Percentiles rank a stretch among this genome's conserved stretches.
These are phyloP conservation scores for Acanthaster planci DNA, from an alignment of 35 echinoderm and acorn worm genomes.

Conservation along the genomic window DNA sequence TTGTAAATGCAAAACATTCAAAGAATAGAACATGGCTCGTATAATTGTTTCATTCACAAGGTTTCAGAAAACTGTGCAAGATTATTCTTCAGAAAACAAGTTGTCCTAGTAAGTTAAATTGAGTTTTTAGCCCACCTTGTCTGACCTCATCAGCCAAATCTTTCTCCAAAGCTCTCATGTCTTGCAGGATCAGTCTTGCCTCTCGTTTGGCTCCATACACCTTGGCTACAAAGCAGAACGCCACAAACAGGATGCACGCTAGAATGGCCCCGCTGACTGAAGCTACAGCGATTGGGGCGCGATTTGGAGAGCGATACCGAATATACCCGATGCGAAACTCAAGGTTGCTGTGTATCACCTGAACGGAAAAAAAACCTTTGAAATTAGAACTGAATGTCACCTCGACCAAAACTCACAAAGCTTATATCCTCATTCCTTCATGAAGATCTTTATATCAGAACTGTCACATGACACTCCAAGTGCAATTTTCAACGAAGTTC, in stretches of 20 bases:
- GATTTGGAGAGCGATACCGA: background rate
- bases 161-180: constrained; percentile 26
- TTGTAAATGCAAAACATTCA: too few species aligned
- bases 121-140: background rate
- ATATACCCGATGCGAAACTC: background rate
- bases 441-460: too few species aligned
- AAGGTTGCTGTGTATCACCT: constrained; percentile 28
- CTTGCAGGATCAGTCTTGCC: constrained; percentile 2
- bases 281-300: background rate
- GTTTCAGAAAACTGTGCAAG: too few species aligned
- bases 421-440: too few species aligned
- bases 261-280: constrained; percentile 7
- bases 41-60: too few species aligned
- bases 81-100: too few species aligned
- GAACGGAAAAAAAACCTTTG: background rate
- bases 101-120: too few species aligned
- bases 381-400: too few species aligned
- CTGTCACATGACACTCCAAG: too few species aligned
- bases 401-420: too few species aligned
- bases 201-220: constrained; percentile 17
- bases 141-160: constrained; percentile 35
- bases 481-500: too few species aligned
- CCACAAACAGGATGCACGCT: constrained; percentile 16
- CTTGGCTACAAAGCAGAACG: background rate
- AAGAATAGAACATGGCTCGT: too few species aligned